Conservation (phyloP, 2,797 vertebrate genomes). For the Megaceryle alcyon region DNA sequence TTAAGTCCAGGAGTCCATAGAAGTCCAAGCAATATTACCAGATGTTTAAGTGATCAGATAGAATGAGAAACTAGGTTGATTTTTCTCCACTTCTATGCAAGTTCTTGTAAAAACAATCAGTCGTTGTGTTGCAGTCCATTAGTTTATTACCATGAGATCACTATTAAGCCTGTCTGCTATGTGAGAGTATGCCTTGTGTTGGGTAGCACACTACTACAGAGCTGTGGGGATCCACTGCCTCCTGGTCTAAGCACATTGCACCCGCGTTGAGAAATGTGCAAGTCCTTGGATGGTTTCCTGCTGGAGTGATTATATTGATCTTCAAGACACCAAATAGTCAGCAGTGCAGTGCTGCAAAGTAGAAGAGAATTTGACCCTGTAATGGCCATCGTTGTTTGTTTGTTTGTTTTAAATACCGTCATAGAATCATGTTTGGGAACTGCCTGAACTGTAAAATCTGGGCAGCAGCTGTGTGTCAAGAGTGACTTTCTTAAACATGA, state of each 20-base stretch:
- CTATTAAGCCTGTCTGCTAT: background rate
- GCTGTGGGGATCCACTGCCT: background rate
- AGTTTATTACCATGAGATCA: background rate
- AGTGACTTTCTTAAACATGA: background rate
- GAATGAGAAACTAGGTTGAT: background rate
- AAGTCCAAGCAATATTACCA: background rate
- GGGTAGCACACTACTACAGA: background rate
- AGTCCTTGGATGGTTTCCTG: background rate
- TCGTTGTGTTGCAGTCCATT: background rate
- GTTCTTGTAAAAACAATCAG: background rate
- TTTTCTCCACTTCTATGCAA: background rate
- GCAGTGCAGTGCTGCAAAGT: background rate
- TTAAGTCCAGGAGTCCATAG: background rate
- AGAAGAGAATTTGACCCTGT: background rate
- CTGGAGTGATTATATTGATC: background rate
- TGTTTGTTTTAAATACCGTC: background rate
- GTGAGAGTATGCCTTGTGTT: background rate
- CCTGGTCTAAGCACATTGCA: rapidly evolving
- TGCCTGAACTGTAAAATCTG: constrained; percentile 14
- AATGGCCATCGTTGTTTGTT: background rate
- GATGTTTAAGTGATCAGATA: background rate
- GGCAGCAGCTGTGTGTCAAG: background rate
- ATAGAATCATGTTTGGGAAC: background rate
- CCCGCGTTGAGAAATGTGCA: background rate
- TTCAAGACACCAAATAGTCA: background rate